A percentile compares a stretch with the other conserved stretches of the same genome.
Conservation (phyloP, 2,888 invertebrate genomes). For the Phorcus lineatus region DNA sequence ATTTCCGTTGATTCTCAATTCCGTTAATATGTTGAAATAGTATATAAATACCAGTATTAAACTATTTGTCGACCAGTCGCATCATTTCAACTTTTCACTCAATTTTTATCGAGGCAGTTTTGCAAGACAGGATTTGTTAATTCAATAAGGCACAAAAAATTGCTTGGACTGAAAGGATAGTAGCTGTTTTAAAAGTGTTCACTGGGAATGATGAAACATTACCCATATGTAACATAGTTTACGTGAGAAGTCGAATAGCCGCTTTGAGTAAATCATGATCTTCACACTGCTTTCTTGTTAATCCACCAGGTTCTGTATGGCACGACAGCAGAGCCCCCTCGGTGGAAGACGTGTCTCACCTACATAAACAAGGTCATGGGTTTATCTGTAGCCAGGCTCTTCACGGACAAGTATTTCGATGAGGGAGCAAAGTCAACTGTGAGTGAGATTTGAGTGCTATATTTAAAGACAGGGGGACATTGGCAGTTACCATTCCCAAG, state of each 20-base stretch:
- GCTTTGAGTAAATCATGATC: no score
- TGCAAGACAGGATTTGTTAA: no score
- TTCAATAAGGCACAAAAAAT: no score
- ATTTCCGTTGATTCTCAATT: no score
- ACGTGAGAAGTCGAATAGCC: no score
- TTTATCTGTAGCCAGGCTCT: constrained; percentile 93
- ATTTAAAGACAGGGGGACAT: background rate
- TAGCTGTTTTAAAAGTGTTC: no score
- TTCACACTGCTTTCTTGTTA: no score
- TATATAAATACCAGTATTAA: background rate
- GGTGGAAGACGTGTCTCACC: constrained; percentile 93
- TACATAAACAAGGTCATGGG: constrained; percentile 91
- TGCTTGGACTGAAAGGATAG: no score
- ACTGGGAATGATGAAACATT: no score
- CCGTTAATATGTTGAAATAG: no score
- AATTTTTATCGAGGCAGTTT: no score
- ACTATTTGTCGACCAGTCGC: background rate
- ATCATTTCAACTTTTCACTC: background rate
- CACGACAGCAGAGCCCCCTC: constrained; percentile 80
- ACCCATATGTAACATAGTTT: no score
- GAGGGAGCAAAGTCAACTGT: constrained; percentile 88
- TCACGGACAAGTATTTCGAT: constrained; percentile 91
- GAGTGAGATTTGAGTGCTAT: constrained; percentile 48
- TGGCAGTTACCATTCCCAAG: background rate
- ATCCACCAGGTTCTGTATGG: constrained; percentile 73